A percentile compares a stretch with the other conserved stretches of the same genome.
Evolutionary conservation across 2,797 vertebrate genomes (phyloP).

Genomic region (Coracias cyanogaster): DNA sequence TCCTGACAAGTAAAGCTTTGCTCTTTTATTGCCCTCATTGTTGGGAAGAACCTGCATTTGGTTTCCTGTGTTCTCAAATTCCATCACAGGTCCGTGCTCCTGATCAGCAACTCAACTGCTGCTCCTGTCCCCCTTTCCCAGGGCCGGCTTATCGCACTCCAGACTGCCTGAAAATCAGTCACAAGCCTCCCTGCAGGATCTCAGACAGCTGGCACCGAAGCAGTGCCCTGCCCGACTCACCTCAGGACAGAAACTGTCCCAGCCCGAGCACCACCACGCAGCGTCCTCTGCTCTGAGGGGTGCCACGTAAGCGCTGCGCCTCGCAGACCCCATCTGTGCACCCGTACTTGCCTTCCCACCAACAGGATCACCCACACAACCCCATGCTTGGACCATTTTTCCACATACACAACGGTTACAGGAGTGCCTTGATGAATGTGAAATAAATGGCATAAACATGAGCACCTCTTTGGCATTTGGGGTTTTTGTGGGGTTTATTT

Average conservation of each 20-base stretch:
- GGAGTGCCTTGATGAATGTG: background rate
- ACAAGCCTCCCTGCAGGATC: background rate
- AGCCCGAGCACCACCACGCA: background rate
- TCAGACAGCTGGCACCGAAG: too few relatives aligned
- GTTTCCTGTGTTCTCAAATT: background rate
- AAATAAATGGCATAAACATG: background rate
- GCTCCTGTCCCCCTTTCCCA: background rate
- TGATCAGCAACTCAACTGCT: background rate
- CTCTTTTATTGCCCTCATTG: background rate
- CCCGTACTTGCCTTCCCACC: background rate
- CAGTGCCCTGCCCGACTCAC: background rate
- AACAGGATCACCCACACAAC: rapidly evolving
- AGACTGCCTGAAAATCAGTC: background rate
- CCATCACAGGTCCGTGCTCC: rapidly evolving
- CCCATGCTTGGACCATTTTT: background rate
- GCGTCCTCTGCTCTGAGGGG: rapidly evolving
- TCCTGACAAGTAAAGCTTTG: background rate
- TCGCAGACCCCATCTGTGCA: rapidly evolving
- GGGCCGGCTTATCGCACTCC: too few relatives aligned
- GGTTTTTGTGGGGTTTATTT: background rate
- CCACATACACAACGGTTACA: too few relatives aligned
- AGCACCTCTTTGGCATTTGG: background rate
- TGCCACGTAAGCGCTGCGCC: rapidly evolving
- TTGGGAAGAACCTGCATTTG: background rate
- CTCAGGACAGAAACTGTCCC: background rate